Evolutionary conservation across 2,797 vertebrate genomes (phyloP).

Genomic region (Nasua narica): DNA sequence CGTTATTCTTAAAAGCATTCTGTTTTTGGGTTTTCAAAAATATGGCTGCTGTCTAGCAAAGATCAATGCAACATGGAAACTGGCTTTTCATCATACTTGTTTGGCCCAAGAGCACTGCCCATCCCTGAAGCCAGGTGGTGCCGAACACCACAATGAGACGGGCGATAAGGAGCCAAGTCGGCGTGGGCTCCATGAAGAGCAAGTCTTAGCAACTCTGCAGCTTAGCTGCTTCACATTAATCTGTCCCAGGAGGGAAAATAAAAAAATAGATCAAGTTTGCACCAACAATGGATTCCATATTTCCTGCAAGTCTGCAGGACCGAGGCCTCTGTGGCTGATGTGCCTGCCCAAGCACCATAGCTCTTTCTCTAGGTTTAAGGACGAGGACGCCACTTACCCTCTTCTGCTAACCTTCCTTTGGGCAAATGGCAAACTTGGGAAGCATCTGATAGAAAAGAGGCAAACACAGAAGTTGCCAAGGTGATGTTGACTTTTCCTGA

Average conservation of each 20-base stretch:
- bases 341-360: too few relatives aligned
- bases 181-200: neutral
- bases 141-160: neutral
- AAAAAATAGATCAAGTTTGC: neutral
- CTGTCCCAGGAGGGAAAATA: neutral
- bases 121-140: neutral
- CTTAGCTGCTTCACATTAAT: neutral
- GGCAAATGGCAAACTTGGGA: neutral
- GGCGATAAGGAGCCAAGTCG: neutral
- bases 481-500: neutral
- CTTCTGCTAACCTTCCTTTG: neutral
- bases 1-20: constrained; percentile 55
- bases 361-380: neutral
- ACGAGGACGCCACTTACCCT: neutral
- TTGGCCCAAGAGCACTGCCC: constrained; percentile 17
- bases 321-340: neutral
- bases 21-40: constrained; percentile 46
- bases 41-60: constrained; percentile 11
- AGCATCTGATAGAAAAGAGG: neutral
- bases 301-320: neutral
- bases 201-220: neutral
- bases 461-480: neutral
- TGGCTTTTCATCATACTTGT: neutral
- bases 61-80: constrained; percentile 32
- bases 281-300: neutral